Evolutionary conservation across 2,797 vertebrate species (phyloP).

Genomic region (Cephalopachus bancanus): DNA sequence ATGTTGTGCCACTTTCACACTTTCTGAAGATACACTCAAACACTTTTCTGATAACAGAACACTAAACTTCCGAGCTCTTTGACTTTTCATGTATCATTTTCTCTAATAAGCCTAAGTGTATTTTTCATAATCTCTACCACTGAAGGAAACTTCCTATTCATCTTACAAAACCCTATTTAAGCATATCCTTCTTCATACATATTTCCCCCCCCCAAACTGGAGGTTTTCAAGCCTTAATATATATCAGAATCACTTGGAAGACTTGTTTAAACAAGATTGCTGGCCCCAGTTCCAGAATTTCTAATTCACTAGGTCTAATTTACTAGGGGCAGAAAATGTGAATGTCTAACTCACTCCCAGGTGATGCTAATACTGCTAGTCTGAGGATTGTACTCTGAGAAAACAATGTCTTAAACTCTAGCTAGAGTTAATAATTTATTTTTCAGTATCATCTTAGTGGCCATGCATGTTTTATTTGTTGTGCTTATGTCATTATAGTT

Average conservation of each 20-base stretch:
- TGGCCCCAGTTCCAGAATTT: background rate
- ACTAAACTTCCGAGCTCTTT: background rate
- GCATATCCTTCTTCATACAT: background rate
- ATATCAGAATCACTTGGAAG: background rate
- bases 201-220: background rate
- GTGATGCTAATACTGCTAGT: background rate
- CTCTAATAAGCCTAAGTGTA: background rate
- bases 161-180: background rate
- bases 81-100: background rate
- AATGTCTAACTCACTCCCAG: background rate
- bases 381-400: background rate
- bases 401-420: background rate
- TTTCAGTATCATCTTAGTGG: background rate
- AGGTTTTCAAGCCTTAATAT: background rate
- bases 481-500: background rate
- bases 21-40: background rate
- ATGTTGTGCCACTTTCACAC: background rate
- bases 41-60: background rate
- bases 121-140: background rate
- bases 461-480: background rate
- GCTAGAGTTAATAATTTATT: background rate
- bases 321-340: background rate
- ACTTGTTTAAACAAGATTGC: background rate
- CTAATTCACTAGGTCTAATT: background rate
- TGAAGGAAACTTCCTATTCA: background rate